These are phyloP conservation scores for Oreamnos americanus DNA, from an alignment of 2,113 vertebrate genomes.

Conservation along the genomic window DNA sequence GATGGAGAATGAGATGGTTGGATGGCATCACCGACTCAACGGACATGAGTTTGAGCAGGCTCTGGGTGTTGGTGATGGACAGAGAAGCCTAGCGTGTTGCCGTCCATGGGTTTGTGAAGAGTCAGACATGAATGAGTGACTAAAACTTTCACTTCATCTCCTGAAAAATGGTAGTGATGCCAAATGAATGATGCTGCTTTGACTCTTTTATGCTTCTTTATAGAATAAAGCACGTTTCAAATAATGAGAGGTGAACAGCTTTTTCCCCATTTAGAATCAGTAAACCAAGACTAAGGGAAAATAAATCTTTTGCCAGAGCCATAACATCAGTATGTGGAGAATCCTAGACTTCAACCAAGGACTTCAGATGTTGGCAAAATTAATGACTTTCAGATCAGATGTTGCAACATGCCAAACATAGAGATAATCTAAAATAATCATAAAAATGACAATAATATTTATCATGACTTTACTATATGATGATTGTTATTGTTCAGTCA, in stretches of 20 bases:
- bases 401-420: not conserved
- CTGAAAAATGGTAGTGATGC: not conserved
- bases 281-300: not conserved
- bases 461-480: not conserved
- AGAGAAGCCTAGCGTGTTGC: not conserved
- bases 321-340: not conserved
- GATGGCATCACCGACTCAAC: fast-evolving
- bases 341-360: not conserved
- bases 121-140: not conserved
- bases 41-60: not conserved
- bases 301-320: not conserved
- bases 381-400: not conserved
- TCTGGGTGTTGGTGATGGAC: not conserved
- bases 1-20: not conserved
- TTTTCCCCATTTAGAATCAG: not conserved
- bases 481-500: not conserved
- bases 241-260: not conserved
- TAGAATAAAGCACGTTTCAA: not conserved
- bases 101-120: not conserved
- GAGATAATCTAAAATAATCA: not conserved
- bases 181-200: not conserved
- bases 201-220: not conserved
- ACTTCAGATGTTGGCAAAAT: not conserved
- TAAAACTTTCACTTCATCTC: not conserved
- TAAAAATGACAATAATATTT: not conserved